A percentile compares a stretch with the other conserved stretches of the same genome.
phyloP scores from a whole-genome alignment of 2,888 invertebrate genomes.

The Andrena praecox region DNA sequence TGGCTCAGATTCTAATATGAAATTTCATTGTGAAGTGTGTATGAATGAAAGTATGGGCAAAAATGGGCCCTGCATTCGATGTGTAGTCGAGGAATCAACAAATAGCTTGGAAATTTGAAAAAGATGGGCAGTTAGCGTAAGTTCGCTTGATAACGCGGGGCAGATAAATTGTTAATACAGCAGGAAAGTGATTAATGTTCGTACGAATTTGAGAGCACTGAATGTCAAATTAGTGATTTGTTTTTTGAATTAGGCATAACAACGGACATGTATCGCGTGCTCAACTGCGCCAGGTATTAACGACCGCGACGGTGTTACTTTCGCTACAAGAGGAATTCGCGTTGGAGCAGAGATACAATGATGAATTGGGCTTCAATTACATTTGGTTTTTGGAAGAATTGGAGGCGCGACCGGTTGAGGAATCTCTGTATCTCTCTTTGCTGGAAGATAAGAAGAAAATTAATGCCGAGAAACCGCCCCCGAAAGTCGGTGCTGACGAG shows the following conservation, averaged over 20 bases:
- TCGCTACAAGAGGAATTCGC: slow-evolving; percentile 89
- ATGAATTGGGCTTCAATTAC: slow-evolving; percentile 92
- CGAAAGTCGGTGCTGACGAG: slow-evolving; percentile 84
- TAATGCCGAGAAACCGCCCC: slow-evolving; percentile 79
- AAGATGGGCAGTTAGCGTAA: too few relatives aligned
- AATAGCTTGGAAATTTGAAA: too few relatives aligned
- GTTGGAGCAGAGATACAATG: slow-evolving; percentile 89
- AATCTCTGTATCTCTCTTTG: slow-evolving; percentile 83
- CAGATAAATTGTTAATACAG: too few relatives aligned
- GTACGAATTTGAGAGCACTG: background rate
- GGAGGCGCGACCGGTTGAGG: slow-evolving; percentile 83
- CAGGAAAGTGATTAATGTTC: background rate
- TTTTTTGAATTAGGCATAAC: slow-evolving; percentile 86
- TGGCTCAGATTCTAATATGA: too few relatives aligned
- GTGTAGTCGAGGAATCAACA: too few relatives aligned
- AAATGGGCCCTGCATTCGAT: too few relatives aligned
- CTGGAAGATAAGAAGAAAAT: slow-evolving; percentile 82
- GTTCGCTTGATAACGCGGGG: too few relatives aligned
- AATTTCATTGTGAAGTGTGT: too few relatives aligned
- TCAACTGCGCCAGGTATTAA: slow-evolving; percentile 90
- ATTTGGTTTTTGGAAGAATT: slow-evolving; percentile 89
- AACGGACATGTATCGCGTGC: slow-evolving; percentile 90
- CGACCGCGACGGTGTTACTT: slow-evolving; percentile 89
- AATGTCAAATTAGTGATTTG: background rate
- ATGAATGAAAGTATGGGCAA: too few relatives aligned